A percentile compares a stretch with the other conserved stretches of the same genome.
Conservation (phyloP, 2,113 vertebrate species). For the Mesitornis unicolor region DNA sequence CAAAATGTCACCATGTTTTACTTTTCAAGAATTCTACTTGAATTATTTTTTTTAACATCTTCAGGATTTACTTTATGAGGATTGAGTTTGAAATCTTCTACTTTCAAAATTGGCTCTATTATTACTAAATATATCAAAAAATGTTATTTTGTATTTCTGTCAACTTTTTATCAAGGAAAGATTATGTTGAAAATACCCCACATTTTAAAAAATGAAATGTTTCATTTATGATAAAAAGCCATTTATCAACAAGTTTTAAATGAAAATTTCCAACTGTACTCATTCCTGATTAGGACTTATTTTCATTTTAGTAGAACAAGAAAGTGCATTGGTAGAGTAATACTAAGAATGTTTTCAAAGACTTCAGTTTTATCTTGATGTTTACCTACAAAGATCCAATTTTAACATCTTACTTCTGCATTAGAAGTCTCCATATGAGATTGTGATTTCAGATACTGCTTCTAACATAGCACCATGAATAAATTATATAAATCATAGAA, state of each 20-base stretch:
- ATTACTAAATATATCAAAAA: neutral
- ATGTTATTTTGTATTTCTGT: neutral
- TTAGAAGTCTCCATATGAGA: neutral
- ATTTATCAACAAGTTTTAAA: neutral
- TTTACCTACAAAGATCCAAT: neutral
- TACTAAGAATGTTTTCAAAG: neutral
- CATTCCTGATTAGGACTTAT: neutral
- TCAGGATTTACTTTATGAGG: neutral
- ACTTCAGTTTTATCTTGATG: neutral
- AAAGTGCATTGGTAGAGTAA: neutral
- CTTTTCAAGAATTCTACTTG: no score
- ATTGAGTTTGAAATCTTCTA: neutral
- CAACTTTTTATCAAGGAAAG: neutral
- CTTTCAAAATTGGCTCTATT: neutral
- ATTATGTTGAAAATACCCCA: neutral
- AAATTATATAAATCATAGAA: neutral
- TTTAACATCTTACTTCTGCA: neutral
- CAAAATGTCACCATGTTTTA: neutral
- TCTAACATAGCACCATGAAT: neutral
- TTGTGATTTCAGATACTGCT: neutral
- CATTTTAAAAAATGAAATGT: neutral
- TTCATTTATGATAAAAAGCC: neutral
- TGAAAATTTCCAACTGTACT: neutral
- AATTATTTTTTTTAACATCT: neutral
- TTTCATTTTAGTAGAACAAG: neutral